Base-by-base conservation (phyloP, 2,797 vertebrate species). In the Chelon labrosus region DNA sequence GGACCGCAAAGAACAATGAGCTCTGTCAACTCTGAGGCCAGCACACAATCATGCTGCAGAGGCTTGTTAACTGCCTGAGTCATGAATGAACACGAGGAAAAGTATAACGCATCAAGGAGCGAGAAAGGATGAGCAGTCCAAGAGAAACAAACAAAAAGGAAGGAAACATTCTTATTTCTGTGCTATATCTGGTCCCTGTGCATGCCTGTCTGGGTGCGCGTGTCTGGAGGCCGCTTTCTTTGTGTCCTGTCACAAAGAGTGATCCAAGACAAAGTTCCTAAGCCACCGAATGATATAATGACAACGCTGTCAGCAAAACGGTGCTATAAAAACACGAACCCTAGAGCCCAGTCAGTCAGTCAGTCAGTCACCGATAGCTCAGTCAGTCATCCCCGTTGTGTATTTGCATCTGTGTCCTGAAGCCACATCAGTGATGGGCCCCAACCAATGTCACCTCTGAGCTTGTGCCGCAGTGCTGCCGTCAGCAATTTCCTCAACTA, bases 261-360 rank as follows among this genome's bases (percentile, higher is more conserved):
- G 51, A 74, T 55, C n/a, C 9, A 47, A 68, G 31, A 70, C 44
- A 60, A 70, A 47, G 44, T 41, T 62, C 39, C 60, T 16, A 53
- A 69, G 70, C 65, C 39, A n/a, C 53, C 49, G 58, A 77, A 63
- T 55, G 39, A 61, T 51, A 52, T 19, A 60, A 60, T 64, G 72
- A 61, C 50, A 80, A 41, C 51, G 20, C 56, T 71, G 75, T 58
- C 65, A 52, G 41, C 5, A 50, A 49, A 67, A 73, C 53, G 57
- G 9, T 41, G 47, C 42, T 51, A 83, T 49, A 83, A 77, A 83
- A 75, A 65, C 41, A 53, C 37, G 71, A 58, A 65, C 47, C 75
- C 58, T 5, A 3, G 7, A 72, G 62, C n/a, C 58, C 49, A 57
- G 31, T 35, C 50, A 59, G 47, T 53, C 41, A 14, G 25, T 61